Conservation (phyloP, 2,113 vertebrate species). For the Lycaon pictus region DNA sequence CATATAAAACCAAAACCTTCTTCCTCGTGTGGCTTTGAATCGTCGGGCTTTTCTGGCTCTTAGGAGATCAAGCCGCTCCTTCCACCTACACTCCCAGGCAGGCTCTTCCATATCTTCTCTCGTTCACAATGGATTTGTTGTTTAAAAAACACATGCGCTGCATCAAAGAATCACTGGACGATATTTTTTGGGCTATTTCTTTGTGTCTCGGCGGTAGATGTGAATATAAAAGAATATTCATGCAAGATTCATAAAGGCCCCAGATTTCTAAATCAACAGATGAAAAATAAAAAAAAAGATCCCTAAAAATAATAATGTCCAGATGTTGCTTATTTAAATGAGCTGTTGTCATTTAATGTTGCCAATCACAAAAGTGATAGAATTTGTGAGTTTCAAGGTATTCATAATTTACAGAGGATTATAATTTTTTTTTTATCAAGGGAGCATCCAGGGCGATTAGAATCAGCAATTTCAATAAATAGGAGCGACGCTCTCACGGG, state of each 20-base stretch:
- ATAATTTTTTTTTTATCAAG: slow-evolving; percentile 50
- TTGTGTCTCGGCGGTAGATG: slow-evolving; percentile 79
- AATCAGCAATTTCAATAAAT: slow-evolving; percentile 71
- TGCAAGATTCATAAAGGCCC: slow-evolving; percentile 85
- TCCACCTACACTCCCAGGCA: slow-evolving; percentile 78
- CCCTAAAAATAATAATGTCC: slow-evolving; percentile 89
- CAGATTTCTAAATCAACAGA: slow-evolving; percentile 87
- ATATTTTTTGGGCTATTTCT: slow-evolving; percentile 78
- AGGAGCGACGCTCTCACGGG: background rate
- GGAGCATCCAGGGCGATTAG: slow-evolving; percentile 57
- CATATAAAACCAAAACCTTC: slow-evolving; percentile 76
- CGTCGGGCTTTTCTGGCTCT: slow-evolving; percentile 73
- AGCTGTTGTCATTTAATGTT: slow-evolving; percentile 85
- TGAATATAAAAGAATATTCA: slow-evolving; percentile 81
- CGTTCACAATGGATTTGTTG: slow-evolving; percentile 63
- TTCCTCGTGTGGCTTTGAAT: slow-evolving; percentile 79
- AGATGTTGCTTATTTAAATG: slow-evolving; percentile 90
- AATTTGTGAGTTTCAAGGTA: slow-evolving; percentile 84
- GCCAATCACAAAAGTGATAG: slow-evolving; percentile 84
- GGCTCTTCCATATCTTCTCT: slow-evolving; percentile 27
- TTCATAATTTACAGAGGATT: slow-evolving; percentile 67
- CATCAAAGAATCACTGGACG: slow-evolving; percentile 76
- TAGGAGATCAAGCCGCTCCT: slow-evolving; percentile 73
- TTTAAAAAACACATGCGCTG: slow-evolving; percentile 63
- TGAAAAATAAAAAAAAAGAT: slow-evolving; percentile 79